phyloP scores from a whole-genome alignment of 2,113 vertebrate species.

The Seriola rivoliana region DNA sequence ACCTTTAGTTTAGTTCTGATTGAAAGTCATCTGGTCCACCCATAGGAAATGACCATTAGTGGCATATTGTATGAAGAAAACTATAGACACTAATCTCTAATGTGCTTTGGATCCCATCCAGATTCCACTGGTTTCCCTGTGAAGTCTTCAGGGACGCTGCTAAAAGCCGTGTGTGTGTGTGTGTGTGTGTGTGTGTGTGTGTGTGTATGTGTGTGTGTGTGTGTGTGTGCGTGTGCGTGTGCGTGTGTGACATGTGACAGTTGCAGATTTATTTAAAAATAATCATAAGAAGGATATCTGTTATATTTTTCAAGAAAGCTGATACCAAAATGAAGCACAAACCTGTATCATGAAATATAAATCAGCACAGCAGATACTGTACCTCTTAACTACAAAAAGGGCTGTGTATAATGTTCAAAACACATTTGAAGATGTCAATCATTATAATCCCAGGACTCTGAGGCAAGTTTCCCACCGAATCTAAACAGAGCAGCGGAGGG shows the following conservation, averaged over 20 bases:
- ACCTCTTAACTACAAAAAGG: not conserved
- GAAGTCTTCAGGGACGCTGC: slow-evolving; percentile 23
- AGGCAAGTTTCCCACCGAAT: slow-evolving; percentile 36
- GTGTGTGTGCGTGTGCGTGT: not conserved
- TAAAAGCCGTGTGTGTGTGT: not conserved
- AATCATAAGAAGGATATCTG: not conserved
- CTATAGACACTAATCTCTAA: slow-evolving; percentile 5
- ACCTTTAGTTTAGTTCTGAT: slow-evolving; percentile 22
- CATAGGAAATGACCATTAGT: slow-evolving; percentile 45
- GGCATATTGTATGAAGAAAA: slow-evolving; percentile 20
- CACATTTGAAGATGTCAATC: not conserved
- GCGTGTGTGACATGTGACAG: not conserved
- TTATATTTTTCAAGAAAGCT: not conserved
- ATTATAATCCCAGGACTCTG: not conserved
- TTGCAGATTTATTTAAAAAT: not conserved
- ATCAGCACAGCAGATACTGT: slow-evolving; percentile 1
- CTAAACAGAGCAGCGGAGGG: slow-evolving; percentile 25
- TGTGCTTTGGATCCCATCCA: slow-evolving; percentile 57
- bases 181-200: not conserved
- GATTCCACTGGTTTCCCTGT: slow-evolving; percentile 41
- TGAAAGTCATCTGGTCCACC: slow-evolving; percentile 25
- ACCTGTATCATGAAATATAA: slow-evolving; percentile 1
- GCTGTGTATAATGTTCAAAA: not conserved
- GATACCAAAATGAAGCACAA: not conserved
- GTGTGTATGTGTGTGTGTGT: not conserved